Base-by-base conservation (phyloP, 2,797 vertebrate genomes). In the Kryptopterus vitreolus region DNA sequence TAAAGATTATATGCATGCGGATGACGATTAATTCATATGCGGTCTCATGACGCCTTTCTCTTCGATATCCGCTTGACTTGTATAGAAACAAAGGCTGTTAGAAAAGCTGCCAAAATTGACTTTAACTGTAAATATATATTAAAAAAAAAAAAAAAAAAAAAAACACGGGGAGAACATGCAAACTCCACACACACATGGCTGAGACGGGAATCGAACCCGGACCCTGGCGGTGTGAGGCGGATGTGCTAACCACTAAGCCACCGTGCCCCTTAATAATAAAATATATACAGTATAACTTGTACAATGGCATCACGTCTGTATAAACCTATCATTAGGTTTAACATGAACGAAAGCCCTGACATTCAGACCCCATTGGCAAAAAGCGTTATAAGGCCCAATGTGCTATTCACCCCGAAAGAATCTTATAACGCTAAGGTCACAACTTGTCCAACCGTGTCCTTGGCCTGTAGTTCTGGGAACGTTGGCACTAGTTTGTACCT, bases 1-100 rank as follows among this genome's bases (percentile, higher is more conserved):
- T 53, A 63, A 24, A 58, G 52, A 59, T 71, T 52, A 13, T 61
- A 53, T 72, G 77, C 33, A 68, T 58, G n/a, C 48, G 61, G 22
- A 8, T 75, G 48, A 75, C 11, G 24, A 31, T 55, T 74, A n/a
- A 75, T 74, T 57, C 50, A 57, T 24, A 48, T 48, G 52, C 55
- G 46, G 11, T 29, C 33, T 66, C 74, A 24, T 62, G 31, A 8
- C 16, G 38, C 20, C 50, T 50, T 71, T 7, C 22, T 16, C 13
- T 73, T 57, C 33, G 24, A 73, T 57, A 38, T 35, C 22, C 1
- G 8, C 15, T 58, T 38, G 31, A 35, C 7, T 29, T 35, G 53
- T 13, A 6, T 31, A 20, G 16, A 20, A 11, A 70, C 4, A 70
- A 16, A n/a, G n/a, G n/a, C 10, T 68, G 63, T 43, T 48, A 48